Percentiles rank a stretch among this genome's conserved stretches.
Evolutionary conservation across 1,140 invertebrate genomes (phyloP).

Genomic region (Cheumatopsyche charites): DNA sequence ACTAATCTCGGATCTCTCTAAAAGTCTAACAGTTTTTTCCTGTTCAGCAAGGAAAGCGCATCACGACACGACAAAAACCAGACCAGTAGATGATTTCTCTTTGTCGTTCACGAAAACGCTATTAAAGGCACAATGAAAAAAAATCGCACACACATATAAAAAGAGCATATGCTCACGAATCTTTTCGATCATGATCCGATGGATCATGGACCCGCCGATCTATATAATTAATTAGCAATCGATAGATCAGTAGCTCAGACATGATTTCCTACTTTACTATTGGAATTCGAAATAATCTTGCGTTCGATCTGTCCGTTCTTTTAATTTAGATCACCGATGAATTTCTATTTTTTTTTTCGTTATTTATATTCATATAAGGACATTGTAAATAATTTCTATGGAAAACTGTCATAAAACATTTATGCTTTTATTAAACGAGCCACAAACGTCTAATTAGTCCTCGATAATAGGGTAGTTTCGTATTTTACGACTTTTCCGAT

Average conservation of each 20-base stretch:
- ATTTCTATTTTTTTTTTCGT: too few species aligned
- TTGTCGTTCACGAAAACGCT: conserved; percentile 12
- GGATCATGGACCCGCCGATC: neutral
- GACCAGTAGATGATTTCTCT: conserved; percentile 17
- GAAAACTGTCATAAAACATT: too few species aligned
- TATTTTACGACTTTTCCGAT: too few species aligned
- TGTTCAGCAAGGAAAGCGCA: conserved; percentile 19
- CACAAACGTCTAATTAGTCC: too few species aligned
- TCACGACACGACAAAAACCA: conserved; percentile 23
- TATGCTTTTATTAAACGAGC: too few species aligned
- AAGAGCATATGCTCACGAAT: neutral
- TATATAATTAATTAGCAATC: neutral
- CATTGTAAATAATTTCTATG: too few species aligned
- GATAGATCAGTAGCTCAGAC: neutral
- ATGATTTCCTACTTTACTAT: too few species aligned
- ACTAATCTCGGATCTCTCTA: neutral
- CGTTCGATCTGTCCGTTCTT: too few species aligned
- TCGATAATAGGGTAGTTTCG: too few species aligned
- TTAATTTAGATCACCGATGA: too few species aligned
- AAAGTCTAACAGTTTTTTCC: conserved; percentile 15
- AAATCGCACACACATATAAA: neutral
- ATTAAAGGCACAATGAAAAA: conserved; percentile 18
- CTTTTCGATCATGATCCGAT: neutral
- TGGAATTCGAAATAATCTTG: too few species aligned
- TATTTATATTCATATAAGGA: too few species aligned